A percentile compares a stretch with the other conserved stretches of the same genome.
These are phyloP conservation scores for Hirudinaria manillensis DNA, from an alignment of 2,888 invertebrate species.

Conservation along the genomic window DNA sequence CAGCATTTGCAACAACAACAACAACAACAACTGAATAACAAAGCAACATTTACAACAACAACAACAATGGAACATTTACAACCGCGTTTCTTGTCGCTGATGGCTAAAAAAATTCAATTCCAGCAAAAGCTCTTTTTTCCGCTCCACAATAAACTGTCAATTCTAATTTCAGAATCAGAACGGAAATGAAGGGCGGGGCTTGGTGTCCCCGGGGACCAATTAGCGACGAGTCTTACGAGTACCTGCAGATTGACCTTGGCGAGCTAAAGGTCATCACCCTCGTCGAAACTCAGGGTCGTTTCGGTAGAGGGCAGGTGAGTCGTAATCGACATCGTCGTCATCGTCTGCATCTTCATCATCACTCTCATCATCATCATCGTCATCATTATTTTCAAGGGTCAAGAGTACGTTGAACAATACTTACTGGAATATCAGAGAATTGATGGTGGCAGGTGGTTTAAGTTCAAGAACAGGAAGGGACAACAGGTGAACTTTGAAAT, in stretches of 20 bases:
- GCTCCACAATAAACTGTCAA: no score
- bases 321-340: background rate
- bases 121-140: no score
- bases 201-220: conserved; percentile 84
- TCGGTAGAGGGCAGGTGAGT: conserved; percentile 70
- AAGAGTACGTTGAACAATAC: conserved; percentile 79
- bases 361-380: background rate
- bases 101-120: no score
- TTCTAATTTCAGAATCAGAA: conserved; percentile 35
- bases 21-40: background rate
- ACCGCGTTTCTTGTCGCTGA: background rate
- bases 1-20: background rate
- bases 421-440: conserved; percentile 56
- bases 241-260: conserved; percentile 73
- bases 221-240: conserved; percentile 65
- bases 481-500: conserved; percentile 36
- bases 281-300: conserved; percentile 82
- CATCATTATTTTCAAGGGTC: conserved; percentile 59
- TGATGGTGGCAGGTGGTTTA: conserved; percentile 37
- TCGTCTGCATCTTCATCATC: background rate
- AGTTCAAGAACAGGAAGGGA: conserved; percentile 37
- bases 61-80: background rate
- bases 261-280: conserved; percentile 74
- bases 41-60: background rate
- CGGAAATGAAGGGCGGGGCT: conserved; percentile 77